Conservation (phyloP, 2,888 invertebrate genomes). For the Cordilura impudica region DNA sequence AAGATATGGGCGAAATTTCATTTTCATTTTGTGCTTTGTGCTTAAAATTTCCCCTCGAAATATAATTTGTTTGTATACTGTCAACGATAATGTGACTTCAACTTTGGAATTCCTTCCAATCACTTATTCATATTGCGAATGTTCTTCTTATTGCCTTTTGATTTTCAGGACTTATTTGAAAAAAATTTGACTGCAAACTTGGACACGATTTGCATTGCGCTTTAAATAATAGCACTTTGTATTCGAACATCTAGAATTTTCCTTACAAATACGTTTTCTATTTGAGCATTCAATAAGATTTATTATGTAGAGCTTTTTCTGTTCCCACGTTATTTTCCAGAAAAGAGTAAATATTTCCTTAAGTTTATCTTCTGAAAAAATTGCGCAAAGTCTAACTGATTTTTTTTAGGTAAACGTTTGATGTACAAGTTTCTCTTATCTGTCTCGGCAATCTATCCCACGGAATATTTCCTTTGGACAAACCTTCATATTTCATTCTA, state of each 20-base stretch:
- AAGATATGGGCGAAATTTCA: constrained; percentile 4
- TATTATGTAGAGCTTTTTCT: constrained; percentile 7
- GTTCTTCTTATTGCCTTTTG: constrained; percentile 1
- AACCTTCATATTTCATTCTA: no score
- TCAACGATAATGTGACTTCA: not conserved
- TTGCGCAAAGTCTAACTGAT: not conserved
- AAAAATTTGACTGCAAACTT: not conserved
- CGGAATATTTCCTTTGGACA: no score
- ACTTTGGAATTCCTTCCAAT: no score
- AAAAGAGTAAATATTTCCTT: constrained; percentile 15
- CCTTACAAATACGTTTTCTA: constrained; percentile 22
- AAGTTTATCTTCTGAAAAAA: constrained; percentile 13
- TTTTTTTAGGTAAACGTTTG: constrained; percentile 8
- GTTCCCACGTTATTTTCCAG: constrained; percentile 12
- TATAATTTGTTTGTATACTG: constrained; percentile 21
- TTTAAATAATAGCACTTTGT: constrained; percentile 1
- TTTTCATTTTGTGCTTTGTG: not conserved
- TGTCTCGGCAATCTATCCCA: constrained; percentile 61
- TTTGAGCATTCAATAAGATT: constrained; percentile 10
- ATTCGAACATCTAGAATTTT: constrained; percentile 13
- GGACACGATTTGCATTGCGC: constrained; percentile 2
- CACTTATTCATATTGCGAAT: constrained; percentile 8
- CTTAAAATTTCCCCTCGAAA: constrained; percentile 6
- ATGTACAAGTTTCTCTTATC: constrained; percentile 25
- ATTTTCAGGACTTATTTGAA: constrained; percentile 19